Conservation (phyloP, 2,797 vertebrate species). For the Taeniopygia guttata region DNA sequence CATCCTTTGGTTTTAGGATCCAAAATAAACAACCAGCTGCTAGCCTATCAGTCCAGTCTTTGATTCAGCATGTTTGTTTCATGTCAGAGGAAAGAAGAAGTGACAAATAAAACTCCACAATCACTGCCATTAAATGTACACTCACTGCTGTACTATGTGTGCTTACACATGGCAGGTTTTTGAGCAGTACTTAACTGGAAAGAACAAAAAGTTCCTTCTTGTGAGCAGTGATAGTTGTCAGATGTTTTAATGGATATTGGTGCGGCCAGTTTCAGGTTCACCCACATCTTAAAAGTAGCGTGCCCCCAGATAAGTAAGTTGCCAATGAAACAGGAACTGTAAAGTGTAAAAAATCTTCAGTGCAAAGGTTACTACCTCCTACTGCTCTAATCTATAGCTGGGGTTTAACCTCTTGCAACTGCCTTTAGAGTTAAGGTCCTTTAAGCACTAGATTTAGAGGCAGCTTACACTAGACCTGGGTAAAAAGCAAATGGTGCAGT, state of each 20-base stretch:
- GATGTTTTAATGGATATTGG: background rate
- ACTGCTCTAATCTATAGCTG: background rate
- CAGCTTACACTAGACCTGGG: background rate
- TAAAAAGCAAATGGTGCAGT: background rate
- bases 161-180: background rate
- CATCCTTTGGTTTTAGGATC: background rate
- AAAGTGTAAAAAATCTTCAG: background rate
- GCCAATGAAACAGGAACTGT: background rate
- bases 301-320: background rate
- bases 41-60: background rate
- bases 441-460: background rate
- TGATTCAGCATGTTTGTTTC: background rate
- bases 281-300: background rate
- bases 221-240: background rate
- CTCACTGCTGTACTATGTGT: background rate
- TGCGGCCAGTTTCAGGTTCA: background rate
- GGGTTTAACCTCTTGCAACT: background rate
- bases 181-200: background rate
- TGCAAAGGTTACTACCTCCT: slow-evolving; percentile 29
- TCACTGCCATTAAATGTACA: background rate
- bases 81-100: background rate
- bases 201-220: background rate
- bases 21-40: background rate
- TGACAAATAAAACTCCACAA: background rate
- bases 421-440: background rate